Conservation (phyloP, 2,888 invertebrate genomes). For the Synanthedon vespiformis region DNA sequence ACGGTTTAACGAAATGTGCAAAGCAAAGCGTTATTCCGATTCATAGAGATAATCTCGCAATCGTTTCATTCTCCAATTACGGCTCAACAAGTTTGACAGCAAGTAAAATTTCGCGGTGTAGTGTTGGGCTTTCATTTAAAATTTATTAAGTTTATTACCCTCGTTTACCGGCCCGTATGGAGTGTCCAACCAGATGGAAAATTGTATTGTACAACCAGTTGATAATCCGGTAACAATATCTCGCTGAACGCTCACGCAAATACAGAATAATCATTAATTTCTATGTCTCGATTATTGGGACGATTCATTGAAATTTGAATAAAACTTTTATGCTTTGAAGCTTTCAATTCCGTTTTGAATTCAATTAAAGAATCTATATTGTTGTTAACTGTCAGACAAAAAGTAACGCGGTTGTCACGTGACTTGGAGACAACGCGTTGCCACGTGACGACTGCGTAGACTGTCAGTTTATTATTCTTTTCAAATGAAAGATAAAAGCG, state of each 20-base stretch:
- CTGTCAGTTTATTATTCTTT: no score
- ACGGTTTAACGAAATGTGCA: no score
- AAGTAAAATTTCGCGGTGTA: background rate
- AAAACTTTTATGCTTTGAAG: no score
- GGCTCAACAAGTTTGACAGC: background rate
- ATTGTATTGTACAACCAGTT: slow-evolving; percentile 3
- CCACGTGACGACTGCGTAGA: no score
- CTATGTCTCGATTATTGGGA: background rate
- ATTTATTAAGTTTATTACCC: background rate
- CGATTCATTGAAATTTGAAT: background rate
- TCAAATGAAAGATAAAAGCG: no score
- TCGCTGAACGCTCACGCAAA: background rate
- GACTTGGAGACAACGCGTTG: no score
- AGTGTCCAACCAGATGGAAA: slow-evolving; percentile 1
- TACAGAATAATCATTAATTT: background rate
- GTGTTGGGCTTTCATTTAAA: background rate
- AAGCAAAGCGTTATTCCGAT: no score
- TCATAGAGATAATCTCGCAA: no score
- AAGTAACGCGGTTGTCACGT: no score
- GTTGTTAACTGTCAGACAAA: no score
- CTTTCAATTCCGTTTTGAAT: no score
- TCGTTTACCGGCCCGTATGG: background rate
- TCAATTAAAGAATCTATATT: no score
- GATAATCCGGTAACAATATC: background rate
- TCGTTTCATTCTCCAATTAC: background rate